phyloP scores from a whole-genome alignment of 2,113 vertebrate genomes.

The Xiphophorus couchianus region DNA sequence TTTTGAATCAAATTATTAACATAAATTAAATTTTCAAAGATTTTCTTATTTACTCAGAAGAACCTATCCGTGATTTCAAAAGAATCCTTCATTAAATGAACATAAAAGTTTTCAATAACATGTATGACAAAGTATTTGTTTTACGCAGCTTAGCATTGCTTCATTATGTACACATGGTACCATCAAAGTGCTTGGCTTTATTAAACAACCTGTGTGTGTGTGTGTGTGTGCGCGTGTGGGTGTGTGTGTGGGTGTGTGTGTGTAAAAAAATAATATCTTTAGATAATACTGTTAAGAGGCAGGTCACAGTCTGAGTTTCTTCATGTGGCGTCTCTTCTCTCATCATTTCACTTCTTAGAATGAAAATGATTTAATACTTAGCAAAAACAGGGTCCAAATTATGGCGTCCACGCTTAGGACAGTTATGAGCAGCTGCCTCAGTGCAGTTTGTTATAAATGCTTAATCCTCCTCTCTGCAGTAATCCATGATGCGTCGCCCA shows the following conservation, averaged over 20 bases:
- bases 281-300: constrained; percentile 79
- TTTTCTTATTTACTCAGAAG: background rate
- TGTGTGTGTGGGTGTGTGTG: background rate
- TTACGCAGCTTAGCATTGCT: constrained; percentile 63
- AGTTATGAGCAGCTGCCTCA: constrained; percentile 15
- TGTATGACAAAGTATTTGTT: constrained; percentile 16
- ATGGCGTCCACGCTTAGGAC: background rate
- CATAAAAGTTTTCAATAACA: constrained; percentile 27
- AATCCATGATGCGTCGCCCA: background rate
- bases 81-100: constrained; percentile 25
- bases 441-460: background rate
- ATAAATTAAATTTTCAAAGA: background rate
- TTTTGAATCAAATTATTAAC: background rate
- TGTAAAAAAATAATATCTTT: constrained; percentile 57
- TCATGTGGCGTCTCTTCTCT: constrained; percentile 24
- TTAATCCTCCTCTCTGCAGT: constrained; percentile 10
- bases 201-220: constrained; percentile 46
- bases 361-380: constrained; percentile 51
- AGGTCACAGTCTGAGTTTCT: constrained; percentile 48
- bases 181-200: constrained; percentile 77
- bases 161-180: constrained; percentile 70
- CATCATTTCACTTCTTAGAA: constrained; percentile 9
- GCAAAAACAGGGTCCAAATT: background rate
- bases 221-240: constrained; percentile 37
- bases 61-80: constrained; percentile 1